phyloP scores from a whole-genome alignment of 2,113 vertebrate species.

The Clarias macrocephalus region DNA sequence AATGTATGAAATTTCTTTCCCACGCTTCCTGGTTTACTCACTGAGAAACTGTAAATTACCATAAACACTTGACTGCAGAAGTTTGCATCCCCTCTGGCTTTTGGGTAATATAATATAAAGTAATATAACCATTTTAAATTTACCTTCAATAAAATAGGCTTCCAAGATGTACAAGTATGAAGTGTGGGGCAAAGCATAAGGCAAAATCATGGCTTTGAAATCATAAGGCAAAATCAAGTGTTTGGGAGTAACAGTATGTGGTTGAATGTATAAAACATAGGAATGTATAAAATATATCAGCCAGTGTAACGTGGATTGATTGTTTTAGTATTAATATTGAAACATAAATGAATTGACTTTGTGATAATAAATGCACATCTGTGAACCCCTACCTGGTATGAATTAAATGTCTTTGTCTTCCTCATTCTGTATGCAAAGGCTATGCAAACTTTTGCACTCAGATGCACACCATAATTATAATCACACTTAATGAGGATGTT shows the following conservation, averaged over 20 bases:
- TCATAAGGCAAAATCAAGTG: neutral
- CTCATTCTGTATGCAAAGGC: neutral
- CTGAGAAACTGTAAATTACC: neutral
- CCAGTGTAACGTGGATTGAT: neutral
- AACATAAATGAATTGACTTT: neutral
- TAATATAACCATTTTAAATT: neutral
- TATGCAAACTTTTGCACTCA: constrained; percentile 7
- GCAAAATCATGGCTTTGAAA: neutral
- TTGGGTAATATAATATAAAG: neutral
- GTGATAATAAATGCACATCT: neutral
- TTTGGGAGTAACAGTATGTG: neutral
- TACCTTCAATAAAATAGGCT: neutral
- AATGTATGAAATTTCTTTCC: neutral
- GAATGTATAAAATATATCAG: neutral
- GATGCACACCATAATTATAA: neutral
- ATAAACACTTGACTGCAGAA: neutral
- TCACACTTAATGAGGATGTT: constrained; percentile 22
- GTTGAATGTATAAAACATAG: too few species aligned
- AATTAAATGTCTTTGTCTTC: neutral
- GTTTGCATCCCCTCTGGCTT: neutral
- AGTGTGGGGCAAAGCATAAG: neutral
- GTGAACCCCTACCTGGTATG: neutral
- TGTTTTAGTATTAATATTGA: neutral
- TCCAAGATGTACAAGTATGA: neutral
- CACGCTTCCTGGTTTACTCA: neutral